Conservation (phyloP, 2,113 vertebrate genomes). For the Macquaria ambigua region DNA sequence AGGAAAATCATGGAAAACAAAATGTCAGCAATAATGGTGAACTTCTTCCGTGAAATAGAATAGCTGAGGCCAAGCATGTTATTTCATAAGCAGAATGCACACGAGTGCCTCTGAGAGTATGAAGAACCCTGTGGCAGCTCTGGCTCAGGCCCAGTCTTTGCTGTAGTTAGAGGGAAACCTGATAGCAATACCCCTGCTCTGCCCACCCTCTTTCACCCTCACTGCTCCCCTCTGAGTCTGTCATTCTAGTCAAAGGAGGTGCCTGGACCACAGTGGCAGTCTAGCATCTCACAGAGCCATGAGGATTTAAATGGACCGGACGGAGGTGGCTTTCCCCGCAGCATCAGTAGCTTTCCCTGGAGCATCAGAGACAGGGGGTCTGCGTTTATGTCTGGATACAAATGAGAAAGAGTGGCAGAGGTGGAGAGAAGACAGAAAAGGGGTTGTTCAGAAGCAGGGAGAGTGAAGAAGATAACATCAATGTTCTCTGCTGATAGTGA, state of each 20-base stretch:
- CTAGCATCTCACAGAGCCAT: conserved; percentile 43
- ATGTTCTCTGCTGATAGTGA: conserved; percentile 41
- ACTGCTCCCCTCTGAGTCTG: conserved; percentile 33
- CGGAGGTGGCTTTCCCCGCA: conserved; percentile 33
- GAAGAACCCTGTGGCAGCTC: conserved; percentile 39
- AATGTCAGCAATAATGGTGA: conserved; percentile 69
- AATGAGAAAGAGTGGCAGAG: conserved; percentile 21
- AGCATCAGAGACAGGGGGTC: conserved; percentile 19
- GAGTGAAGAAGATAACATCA: conserved; percentile 49
- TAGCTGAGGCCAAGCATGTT: conserved; percentile 46
- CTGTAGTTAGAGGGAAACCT: conserved; percentile 63
- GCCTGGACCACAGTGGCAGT: conserved; percentile 43
- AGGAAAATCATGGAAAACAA: conserved; percentile 69
- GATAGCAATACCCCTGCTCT: conserved; percentile 57
- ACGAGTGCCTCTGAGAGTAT: conserved; percentile 53
- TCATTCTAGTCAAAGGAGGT: conserved; percentile 46
- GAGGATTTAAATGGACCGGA: conserved; percentile 32
- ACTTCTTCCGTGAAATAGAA: conserved; percentile 65
- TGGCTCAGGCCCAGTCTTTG: conserved; percentile 50
- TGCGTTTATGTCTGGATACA: conserved; percentile 49
- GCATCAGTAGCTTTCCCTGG: conserved; percentile 18
- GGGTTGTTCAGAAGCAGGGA: conserved; percentile 35
- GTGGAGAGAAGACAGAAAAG: conserved; percentile 34
- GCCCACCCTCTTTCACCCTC: conserved; percentile 7
- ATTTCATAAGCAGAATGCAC: conserved; percentile 64